phyloP scores from a whole-genome alignment of 2,797 vertebrate genomes.

The Schizopygopsis malacanthus region DNA sequence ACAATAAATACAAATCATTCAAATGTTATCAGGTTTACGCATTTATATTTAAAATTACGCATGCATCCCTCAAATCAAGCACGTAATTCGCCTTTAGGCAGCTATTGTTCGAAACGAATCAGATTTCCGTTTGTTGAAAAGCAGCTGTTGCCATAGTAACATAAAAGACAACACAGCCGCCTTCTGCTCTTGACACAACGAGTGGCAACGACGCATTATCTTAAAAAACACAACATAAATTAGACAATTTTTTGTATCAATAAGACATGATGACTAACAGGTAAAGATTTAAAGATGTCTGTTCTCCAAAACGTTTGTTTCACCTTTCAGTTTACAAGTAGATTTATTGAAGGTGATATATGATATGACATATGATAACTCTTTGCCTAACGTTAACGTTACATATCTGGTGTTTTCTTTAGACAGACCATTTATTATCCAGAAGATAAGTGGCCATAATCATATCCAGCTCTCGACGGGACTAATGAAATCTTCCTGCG shows the following conservation, averaged over 20 bases:
- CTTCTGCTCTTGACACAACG: not conserved
- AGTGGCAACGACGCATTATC: not conserved
- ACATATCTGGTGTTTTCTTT: not conserved
- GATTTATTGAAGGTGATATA: not conserved
- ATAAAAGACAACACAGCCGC: constrained; percentile 18
- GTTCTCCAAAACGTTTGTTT: not conserved
- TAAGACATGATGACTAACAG: not conserved
- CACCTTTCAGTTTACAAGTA: not conserved
- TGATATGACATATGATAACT: not conserved
- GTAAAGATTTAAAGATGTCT: constrained; percentile 6
- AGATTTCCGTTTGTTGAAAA: not conserved
- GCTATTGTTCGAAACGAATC: constrained; percentile 8
- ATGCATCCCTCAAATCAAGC: not conserved
- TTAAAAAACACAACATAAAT: not conserved
- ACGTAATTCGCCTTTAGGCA: not conserved
- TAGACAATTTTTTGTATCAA: not conserved
- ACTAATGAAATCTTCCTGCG: not conserved
- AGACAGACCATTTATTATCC: not conserved
- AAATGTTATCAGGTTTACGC: not conserved
- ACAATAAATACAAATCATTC: not conserved
- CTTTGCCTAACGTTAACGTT: not conserved
- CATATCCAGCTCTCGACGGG: not conserved
- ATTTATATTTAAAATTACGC: not conserved
- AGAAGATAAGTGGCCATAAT: not conserved
- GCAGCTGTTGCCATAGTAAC: constrained; percentile 48